Conservation (phyloP, 1,140 invertebrate species). For the Achatina immaculata region DNA sequence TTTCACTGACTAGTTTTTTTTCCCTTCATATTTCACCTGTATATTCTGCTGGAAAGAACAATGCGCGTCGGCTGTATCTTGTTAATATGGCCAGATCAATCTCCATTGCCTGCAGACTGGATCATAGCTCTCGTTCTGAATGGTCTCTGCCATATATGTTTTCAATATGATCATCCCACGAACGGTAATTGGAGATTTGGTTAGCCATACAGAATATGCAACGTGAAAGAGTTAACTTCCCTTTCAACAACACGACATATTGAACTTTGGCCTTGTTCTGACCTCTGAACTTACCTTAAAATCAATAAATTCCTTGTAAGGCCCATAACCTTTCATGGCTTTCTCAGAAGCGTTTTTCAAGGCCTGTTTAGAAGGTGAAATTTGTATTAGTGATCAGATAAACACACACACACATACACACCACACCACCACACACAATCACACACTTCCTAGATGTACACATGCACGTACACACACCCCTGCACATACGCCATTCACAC, state of each 20-base stretch:
- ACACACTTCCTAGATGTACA: too few relatives aligned
- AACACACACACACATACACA: neutral
- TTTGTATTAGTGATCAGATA: neutral
- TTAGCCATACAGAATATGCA: neutral
- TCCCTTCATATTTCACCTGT: too few relatives aligned
- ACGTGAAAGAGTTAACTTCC: neutral
- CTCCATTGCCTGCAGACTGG: neutral
- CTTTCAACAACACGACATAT: neutral
- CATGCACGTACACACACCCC: neutral
- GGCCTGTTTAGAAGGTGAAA: conserved; percentile 25
- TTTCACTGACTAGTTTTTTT: too few relatives aligned
- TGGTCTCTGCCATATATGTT: too few relatives aligned
- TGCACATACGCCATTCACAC: neutral
- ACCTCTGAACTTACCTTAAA: conserved; percentile 29
- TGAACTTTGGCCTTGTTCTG: neutral
- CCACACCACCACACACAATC: neutral
- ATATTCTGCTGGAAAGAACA: too few relatives aligned
- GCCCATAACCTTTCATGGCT: conserved; percentile 39
- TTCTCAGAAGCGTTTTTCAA: conserved; percentile 32
- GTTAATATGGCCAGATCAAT: neutral
- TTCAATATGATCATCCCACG: too few relatives aligned
- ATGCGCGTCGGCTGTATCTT: too few relatives aligned
- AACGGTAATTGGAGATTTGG: too few relatives aligned
- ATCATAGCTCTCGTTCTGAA: too few relatives aligned
- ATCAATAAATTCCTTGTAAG: conserved; percentile 29